Conservation (phyloP, 2,888 invertebrate genomes). For the Esperia sulphurella region DNA sequence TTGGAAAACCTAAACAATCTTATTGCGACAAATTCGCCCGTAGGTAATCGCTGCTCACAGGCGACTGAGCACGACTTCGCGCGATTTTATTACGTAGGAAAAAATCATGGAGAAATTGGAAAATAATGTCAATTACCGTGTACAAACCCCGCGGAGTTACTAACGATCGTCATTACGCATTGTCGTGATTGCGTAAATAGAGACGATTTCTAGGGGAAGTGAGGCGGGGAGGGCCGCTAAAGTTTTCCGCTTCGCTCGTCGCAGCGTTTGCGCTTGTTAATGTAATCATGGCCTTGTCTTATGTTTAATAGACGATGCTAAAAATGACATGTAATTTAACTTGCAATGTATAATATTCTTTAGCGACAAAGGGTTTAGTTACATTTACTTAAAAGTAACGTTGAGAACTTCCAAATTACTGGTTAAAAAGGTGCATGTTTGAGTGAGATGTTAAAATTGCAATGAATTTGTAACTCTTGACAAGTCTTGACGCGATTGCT, state of each 20-base stretch:
- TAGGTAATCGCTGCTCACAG: constrained; percentile 26
- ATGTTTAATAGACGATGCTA: constrained; percentile 33
- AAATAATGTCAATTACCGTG: constrained; percentile 76
- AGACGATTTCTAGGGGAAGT: constrained; percentile 57
- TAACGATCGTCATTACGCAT: constrained; percentile 74
- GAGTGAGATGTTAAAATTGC: not conserved
- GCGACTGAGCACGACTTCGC: constrained; percentile 51
- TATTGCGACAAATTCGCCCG: constrained; percentile 13
- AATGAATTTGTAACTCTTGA: not conserved
- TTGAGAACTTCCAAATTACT: not conserved
- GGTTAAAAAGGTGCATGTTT: no score
- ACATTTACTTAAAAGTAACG: no score
- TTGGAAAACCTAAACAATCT: constrained; percentile 1
- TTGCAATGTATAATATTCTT: constrained; percentile 11
- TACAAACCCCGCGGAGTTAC: constrained; percentile 52
- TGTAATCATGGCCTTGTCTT: constrained; percentile 51
- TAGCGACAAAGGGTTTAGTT: no score
- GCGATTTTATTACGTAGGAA: constrained; percentile 65
- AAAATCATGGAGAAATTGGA: constrained; percentile 65
- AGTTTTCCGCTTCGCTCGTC: constrained; percentile 67
- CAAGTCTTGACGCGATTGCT: not conserved
- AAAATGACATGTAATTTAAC: constrained; percentile 41
- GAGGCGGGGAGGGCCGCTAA: constrained; percentile 48
- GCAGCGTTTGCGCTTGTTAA: constrained; percentile 55
- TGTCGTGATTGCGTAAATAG: constrained; percentile 71